Evolutionary conservation across 2,797 vertebrate species (phyloP).

Genomic region (Bovichtus diacanthus): DNA sequence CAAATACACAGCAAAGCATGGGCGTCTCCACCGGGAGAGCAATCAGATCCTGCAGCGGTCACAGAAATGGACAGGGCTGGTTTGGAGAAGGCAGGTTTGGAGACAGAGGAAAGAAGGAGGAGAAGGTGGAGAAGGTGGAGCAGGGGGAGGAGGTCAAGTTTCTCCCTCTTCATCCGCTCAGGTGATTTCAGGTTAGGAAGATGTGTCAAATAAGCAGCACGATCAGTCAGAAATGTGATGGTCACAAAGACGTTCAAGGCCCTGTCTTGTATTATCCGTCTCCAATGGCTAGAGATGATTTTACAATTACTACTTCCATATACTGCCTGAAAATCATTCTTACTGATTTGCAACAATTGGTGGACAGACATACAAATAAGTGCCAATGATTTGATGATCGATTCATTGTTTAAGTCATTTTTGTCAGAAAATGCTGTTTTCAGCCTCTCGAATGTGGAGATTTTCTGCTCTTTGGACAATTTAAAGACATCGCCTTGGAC

Average conservation of each 20-base stretch:
- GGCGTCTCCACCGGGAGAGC: conserved; percentile 53
- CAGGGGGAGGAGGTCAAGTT: conserved; percentile 9
- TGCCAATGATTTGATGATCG: too few relatives aligned
- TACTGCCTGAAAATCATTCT: not conserved
- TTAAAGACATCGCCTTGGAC: too few relatives aligned
- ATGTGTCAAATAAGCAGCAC: conserved; percentile 10
- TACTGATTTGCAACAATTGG: too few relatives aligned
- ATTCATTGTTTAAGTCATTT: too few relatives aligned
- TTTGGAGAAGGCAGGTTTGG: conserved; percentile 9
- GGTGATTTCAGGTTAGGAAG: conserved; percentile 54
- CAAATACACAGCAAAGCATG: conserved; percentile 67
- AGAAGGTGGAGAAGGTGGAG: not conserved
- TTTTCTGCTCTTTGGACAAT: too few relatives aligned
- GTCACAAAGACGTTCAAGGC: conserved; percentile 15
- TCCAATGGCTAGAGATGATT: not conserved
- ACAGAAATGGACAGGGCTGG: conserved; percentile 43
- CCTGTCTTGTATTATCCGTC: not conserved
- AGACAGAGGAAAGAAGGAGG: not conserved
- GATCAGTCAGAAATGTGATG: conserved; percentile 6
- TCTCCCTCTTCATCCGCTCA: conserved; percentile 26
- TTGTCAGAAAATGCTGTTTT: too few relatives aligned
- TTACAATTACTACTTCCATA: not conserved
- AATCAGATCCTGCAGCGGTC: conserved; percentile 58
- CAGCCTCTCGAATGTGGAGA: too few relatives aligned
- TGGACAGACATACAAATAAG: too few relatives aligned